A percentile compares a stretch with the other conserved stretches of the same genome.
These are phyloP conservation scores for Hylaea fasciaria DNA, from an alignment of 2,888 invertebrate genomes.

Conservation along the genomic window DNA sequence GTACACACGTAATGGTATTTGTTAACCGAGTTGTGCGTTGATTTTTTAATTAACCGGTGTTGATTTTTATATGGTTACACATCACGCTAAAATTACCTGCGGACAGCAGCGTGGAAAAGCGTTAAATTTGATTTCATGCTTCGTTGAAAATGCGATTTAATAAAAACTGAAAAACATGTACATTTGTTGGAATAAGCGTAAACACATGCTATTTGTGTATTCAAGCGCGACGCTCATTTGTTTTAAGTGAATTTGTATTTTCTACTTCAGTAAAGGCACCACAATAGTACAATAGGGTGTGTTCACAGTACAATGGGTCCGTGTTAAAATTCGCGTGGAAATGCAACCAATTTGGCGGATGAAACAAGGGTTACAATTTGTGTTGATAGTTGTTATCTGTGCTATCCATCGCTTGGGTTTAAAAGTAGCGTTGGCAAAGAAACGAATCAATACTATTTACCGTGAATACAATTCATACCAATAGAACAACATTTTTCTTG, in stretches of 20 bases:
- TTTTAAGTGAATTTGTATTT: constrained; percentile 43
- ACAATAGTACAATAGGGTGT: constrained; percentile 56
- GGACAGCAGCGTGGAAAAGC: constrained; percentile 37
- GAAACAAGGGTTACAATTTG: constrained; percentile 80
- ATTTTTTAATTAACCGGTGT: constrained; percentile 43
- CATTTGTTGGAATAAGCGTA: constrained; percentile 1
- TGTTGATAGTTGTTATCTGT: constrained; percentile 77
- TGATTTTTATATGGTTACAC: constrained; percentile 39
- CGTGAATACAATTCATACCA: constrained; percentile 24
- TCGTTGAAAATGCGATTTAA: constrained; percentile 3
- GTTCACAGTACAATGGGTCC: constrained; percentile 65
- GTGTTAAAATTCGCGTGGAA: constrained; percentile 77
- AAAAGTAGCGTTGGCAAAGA: constrained; percentile 62
- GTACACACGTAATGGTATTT: constrained; percentile 32
- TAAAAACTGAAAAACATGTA: constrained; percentile 6
- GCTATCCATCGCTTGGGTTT: constrained; percentile 65
- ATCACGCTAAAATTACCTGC: constrained; percentile 39
- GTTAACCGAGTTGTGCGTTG: constrained; percentile 35
- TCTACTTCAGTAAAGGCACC: constrained; percentile 41
- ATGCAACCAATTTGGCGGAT: constrained; percentile 80
- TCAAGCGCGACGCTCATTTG: constrained; percentile 16
- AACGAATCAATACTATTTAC: constrained; percentile 45
- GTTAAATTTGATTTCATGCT: constrained; percentile 29
- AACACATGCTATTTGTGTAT: constrained; percentile 1
- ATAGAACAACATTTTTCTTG: constrained; percentile 20